Conservation (phyloP, 2,113 vertebrate species). For the Paratilapia polleni region DNA sequence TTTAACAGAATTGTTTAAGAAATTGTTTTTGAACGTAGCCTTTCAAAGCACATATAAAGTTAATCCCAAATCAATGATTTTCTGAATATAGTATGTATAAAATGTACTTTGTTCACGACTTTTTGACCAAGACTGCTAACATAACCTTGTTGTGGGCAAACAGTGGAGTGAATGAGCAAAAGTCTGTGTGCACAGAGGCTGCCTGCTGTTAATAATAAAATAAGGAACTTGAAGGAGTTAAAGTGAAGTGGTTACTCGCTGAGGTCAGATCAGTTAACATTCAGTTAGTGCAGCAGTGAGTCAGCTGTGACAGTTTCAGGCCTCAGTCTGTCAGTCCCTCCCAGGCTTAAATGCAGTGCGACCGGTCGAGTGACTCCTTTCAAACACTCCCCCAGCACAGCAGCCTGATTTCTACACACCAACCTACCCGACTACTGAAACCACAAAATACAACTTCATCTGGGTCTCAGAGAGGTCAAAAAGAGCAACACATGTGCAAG, state of each 20-base stretch:
- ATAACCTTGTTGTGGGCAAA: neutral
- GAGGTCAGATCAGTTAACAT: neutral
- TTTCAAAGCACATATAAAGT: neutral
- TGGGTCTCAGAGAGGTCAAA: too few relatives aligned
- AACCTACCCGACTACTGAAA: neutral
- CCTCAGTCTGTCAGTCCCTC: neutral
- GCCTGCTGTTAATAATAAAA: neutral
- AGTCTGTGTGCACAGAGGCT: neutral
- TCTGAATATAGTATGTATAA: neutral
- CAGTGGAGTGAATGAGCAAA: neutral
- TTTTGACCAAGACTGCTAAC: neutral
- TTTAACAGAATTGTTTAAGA: too few relatives aligned
- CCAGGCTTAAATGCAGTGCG: neutral
- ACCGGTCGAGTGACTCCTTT: neutral
- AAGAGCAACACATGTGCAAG: neutral
- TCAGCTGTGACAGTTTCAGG: neutral
- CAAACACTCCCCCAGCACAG: neutral
- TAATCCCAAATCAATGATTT: neutral
- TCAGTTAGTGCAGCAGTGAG: neutral
- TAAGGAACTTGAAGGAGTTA: neutral
- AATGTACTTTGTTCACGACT: neutral
- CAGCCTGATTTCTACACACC: accelerated
- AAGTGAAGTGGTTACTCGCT: neutral
- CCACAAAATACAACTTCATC: neutral
- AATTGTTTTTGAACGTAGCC: neutral